Percentiles rank a stretch among this genome's conserved stretches.
Evolutionary conservation across 2,113 vertebrate species (phyloP).

Genomic region (Ornithorhynchus anatinus): DNA sequence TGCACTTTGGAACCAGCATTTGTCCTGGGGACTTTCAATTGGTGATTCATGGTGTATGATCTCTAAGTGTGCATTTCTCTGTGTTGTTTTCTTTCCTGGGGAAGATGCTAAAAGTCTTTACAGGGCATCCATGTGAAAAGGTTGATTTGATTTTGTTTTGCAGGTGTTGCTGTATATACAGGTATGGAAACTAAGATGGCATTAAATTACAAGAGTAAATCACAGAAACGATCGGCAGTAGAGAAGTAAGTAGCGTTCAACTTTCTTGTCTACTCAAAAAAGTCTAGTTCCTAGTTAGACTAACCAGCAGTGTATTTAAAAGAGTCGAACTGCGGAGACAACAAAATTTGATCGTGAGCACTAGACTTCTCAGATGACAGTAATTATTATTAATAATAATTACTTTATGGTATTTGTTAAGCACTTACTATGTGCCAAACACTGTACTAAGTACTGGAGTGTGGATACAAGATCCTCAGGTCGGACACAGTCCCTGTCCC

Average conservation of each 20-base stretch:
- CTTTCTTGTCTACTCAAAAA: slow-evolving; percentile 25
- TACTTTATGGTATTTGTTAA: background rate
- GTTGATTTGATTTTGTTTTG: slow-evolving; percentile 41
- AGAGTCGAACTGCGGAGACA: no score
- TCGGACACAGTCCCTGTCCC: background rate
- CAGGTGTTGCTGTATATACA: slow-evolving; percentile 96
- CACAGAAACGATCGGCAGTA: slow-evolving; percentile 97
- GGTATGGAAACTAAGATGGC: slow-evolving; percentile 99
- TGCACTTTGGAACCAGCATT: no score
- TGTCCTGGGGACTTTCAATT: no score
- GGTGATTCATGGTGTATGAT: no score
- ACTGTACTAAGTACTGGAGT: background rate
- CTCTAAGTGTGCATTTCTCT: no score
- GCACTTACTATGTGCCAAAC: background rate
- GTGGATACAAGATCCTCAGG: no score
- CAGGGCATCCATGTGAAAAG: background rate
- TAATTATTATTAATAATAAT: background rate
- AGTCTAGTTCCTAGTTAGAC: slow-evolving; percentile 10
- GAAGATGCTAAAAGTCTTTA: no score
- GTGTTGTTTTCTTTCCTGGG: no score
- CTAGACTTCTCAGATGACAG: background rate
- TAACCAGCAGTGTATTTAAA: no score
- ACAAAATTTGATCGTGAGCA: background rate
- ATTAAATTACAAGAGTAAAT: slow-evolving; percentile 99
- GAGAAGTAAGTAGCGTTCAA: slow-evolving; percentile 86